These are phyloP conservation scores for Holcopasites calliopsidis DNA, from an alignment of 1,140 invertebrate genomes.

Conservation along the genomic window DNA sequence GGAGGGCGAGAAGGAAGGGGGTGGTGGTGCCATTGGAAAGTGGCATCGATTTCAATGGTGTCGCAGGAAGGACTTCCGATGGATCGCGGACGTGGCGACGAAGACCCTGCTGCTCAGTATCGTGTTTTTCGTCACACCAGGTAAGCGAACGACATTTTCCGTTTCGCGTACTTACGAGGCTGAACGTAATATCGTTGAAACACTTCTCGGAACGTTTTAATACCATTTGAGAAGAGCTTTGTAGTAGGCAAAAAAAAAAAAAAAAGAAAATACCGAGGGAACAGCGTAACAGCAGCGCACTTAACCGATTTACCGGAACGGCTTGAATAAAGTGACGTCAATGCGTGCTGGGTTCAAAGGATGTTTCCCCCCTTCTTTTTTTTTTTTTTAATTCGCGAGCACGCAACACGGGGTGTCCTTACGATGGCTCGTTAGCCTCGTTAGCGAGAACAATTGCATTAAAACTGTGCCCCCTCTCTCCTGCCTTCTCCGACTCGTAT, in stretches of 20 bases:
- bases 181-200: too few species aligned
- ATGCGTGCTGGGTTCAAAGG: constrained; percentile 29
- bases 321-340: constrained; percentile 30
- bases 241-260: too few species aligned
- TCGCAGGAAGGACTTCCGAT: constrained; percentile 70
- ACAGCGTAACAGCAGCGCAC: too few species aligned
- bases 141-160: constrained; percentile 40
- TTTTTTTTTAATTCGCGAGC: constrained; percentile 11
- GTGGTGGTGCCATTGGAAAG: constrained; percentile 61
- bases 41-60: constrained; percentile 70
- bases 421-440: constrained; percentile 63
- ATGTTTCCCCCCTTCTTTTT: neutral
- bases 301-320: constrained; percentile 26
- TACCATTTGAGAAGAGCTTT: neutral
- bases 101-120: constrained; percentile 75
- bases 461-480: constrained; percentile 55
- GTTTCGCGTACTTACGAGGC: too few species aligned
- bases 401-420: constrained; percentile 34
- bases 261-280: too few species aligned
- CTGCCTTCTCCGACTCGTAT: too few species aligned
- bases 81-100: constrained; percentile 73
- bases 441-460: constrained; percentile 65
- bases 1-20: constrained; percentile 45
- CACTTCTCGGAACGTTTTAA: neutral
- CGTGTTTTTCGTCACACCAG: constrained; percentile 76